Percentiles rank a stretch among this genome's conserved stretches.
phyloP scores from a whole-genome alignment of 2,797 vertebrate genomes.

The Pipistrellus kuhlii region DNA sequence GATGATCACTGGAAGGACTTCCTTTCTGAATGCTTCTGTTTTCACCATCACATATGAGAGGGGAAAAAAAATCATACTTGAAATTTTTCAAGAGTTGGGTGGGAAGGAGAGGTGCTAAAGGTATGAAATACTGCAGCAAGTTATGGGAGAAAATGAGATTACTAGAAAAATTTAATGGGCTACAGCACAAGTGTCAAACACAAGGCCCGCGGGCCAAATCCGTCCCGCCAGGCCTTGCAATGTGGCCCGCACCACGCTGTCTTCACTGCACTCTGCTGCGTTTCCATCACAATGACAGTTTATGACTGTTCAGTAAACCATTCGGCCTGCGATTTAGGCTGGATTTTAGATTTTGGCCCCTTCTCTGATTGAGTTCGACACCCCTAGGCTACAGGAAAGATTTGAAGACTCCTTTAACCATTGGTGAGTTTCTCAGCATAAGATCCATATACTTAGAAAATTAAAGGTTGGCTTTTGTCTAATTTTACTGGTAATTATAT shows the following conservation, averaged over 20 bases:
- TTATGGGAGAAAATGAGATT: neutral
- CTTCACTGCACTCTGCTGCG: no score
- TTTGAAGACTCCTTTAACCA: neutral
- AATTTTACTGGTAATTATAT: neutral
- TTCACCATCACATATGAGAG: neutral
- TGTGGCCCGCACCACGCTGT: no score
- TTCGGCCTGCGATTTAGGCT: no score
- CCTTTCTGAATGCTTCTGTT: neutral
- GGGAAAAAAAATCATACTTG: no score
- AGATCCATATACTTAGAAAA: neutral
- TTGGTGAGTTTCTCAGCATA: neutral
- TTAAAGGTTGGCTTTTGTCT: neutral
- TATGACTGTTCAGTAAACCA: no score
- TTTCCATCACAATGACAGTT: no score
- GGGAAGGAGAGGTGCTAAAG: neutral
- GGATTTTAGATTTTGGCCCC: no score
- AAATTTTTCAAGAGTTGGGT: neutral
- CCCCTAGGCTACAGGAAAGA: neutral
- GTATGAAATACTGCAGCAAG: neutral
- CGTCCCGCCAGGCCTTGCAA: no score
- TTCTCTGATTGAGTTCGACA: no score
- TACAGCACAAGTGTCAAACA: no score
- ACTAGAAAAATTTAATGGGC: neutral
- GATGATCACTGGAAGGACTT: neutral
- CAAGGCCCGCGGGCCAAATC: no score